phyloP scores from a whole-genome alignment of 92 coral and sea anemone genomes.

The Micromussa lordhowensis region DNA sequence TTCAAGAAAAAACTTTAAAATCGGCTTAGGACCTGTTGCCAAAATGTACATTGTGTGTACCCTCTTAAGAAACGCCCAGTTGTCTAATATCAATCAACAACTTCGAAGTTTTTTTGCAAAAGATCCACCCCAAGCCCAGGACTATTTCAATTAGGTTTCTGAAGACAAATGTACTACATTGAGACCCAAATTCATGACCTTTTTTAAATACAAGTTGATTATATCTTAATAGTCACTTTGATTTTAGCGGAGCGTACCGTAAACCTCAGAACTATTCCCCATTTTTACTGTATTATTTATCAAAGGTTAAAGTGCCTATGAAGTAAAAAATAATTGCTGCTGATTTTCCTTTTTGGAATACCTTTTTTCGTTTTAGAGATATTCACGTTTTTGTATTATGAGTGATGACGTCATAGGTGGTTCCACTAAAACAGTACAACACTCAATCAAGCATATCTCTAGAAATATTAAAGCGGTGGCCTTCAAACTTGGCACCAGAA shows the following conservation, averaged over 20 bases:
- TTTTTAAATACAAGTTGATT: neutral
- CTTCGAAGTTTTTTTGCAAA: slow-evolving; percentile 29
- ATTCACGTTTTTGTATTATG: too few species aligned
- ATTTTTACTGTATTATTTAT: too few species aligned
- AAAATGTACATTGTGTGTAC: slow-evolving; percentile 32
- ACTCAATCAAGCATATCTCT: too few species aligned
- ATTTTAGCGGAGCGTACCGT: neutral
- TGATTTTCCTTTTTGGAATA: too few species aligned
- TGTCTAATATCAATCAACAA: slow-evolving; percentile 27
- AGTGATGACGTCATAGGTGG: too few species aligned
- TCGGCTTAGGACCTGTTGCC: slow-evolving; percentile 30
- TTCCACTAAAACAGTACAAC: too few species aligned
- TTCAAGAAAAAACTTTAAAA: slow-evolving; percentile 25
- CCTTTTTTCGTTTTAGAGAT: too few species aligned
- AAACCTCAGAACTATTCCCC: neutral
- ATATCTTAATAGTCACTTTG: slow-evolving; percentile 11
- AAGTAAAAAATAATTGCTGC: too few species aligned
- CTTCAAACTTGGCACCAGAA: too few species aligned
- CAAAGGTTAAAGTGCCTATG: too few species aligned
- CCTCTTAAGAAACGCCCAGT: slow-evolving; percentile 10
- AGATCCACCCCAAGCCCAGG: slow-evolving; percentile 37
- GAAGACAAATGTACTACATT: slow-evolving; percentile 15
- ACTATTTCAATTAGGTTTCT: slow-evolving; percentile 42
- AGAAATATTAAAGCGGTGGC: too few species aligned
- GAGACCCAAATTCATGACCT: slow-evolving; percentile 28